Evolutionary conservation across 2,113 vertebrate species (phyloP).

Genomic region (Mustela lutreola): DNA sequence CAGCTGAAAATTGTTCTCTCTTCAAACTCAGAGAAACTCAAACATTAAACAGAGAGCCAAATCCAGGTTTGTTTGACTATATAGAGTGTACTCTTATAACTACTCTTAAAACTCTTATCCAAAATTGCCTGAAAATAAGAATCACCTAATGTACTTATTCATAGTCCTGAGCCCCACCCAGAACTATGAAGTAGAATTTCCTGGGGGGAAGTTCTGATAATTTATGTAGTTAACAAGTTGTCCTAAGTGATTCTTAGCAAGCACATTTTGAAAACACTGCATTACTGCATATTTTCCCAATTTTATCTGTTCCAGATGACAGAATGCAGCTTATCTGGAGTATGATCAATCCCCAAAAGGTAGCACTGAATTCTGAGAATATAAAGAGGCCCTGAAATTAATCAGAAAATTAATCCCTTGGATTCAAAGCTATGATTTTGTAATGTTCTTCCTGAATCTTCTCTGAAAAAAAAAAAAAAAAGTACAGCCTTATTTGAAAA

Average conservation of each 20-base stretch:
- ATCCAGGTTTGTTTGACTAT: background rate
- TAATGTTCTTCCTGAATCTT: background rate
- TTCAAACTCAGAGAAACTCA: background rate
- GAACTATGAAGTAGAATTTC: background rate
- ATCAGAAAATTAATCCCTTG: background rate
- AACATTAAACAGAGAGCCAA: background rate
- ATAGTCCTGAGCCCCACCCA: background rate
- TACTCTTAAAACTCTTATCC: background rate
- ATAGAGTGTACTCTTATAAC: background rate
- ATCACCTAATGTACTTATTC: background rate
- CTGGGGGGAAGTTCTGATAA: background rate
- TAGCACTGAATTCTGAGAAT: background rate
- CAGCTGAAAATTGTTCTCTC: background rate
- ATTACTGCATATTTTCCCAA: background rate
- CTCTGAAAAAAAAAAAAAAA: background rate
- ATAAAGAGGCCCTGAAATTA: background rate
- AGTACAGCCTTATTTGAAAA: background rate
- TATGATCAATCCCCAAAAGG: background rate
- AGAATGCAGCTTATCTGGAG: background rate
- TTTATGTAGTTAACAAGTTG: slow-evolving; percentile 9
- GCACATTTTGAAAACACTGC: background rate
- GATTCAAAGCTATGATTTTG: background rate
- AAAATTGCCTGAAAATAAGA: slow-evolving; percentile 30
- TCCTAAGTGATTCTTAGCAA: background rate
- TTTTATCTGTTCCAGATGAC: slow-evolving; percentile 1